Evolutionary conservation across 2,797 vertebrate genomes (phyloP).

Genomic region (Lagocephalus sceleratus): DNA sequence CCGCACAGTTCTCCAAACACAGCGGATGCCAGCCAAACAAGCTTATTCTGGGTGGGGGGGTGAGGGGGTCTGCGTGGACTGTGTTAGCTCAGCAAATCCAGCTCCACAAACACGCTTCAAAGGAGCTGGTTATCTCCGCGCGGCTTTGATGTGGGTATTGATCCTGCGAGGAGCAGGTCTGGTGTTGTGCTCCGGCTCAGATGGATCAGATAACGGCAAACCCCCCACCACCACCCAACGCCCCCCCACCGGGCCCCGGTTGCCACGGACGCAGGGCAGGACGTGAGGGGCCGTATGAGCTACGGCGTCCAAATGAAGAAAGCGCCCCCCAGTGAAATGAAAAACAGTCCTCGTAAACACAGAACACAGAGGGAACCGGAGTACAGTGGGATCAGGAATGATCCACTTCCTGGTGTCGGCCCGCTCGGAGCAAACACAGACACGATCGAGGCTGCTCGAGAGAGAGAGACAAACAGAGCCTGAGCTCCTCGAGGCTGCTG

Average conservation of each 20-base stretch:
- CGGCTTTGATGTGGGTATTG: conserved; percentile 86
- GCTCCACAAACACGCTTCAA: conserved; percentile 86
- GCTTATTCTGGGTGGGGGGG: conserved; percentile 81
- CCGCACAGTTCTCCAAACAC: conserved; percentile 88
- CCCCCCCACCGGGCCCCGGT: conserved; percentile 41
- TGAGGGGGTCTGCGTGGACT: conserved; percentile 71
- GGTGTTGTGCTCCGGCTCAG: conserved; percentile 58
- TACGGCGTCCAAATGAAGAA: conserved; percentile 24
- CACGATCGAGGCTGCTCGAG: conserved; percentile 54
- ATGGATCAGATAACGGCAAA: conserved; percentile 63
- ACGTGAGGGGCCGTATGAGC: conserved; percentile 48
- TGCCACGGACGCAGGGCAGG: conserved; percentile 39
- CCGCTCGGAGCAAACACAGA: conserved; percentile 58
- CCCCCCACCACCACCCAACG: conserved; percentile 48
- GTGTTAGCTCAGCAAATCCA: conserved; percentile 88
- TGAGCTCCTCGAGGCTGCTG: conserved; percentile 61
- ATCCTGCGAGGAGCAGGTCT: conserved; percentile 76
- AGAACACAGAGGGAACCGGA: conserved; percentile 22
- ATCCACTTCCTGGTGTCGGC: conserved; percentile 32
- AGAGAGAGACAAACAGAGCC: conserved; percentile 69
- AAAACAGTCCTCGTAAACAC: conserved; percentile 18
- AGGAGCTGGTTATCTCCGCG: conserved; percentile 83
- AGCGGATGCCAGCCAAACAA: conserved; percentile 89
- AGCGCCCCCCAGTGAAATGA: conserved; percentile 17
- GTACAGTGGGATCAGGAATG: conserved; percentile 4